Evolutionary conservation across 2,113 vertebrate species (phyloP).

Genomic region (Harpagus bidentatus): DNA sequence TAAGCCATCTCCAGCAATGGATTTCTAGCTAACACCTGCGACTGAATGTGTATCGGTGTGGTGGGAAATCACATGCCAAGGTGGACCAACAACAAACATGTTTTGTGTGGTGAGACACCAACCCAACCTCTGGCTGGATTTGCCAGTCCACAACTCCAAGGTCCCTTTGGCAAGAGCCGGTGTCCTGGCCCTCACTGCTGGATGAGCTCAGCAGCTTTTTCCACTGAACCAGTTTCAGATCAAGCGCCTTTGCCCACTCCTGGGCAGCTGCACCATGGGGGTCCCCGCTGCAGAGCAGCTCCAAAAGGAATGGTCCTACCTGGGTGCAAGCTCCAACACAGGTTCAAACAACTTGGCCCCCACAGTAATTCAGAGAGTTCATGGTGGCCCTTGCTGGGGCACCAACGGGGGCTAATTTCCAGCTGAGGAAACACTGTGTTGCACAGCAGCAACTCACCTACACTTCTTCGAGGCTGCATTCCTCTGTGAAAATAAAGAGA

Average conservation of each 20-base stretch:
- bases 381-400: neutral
- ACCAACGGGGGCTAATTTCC: neutral
- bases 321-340: neutral
- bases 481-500: slow-evolving; percentile 18
- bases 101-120: neutral
- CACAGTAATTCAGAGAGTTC: neutral
- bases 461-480: neutral
- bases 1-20: neutral
- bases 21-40: neutral
- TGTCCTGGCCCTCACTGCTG: neutral
- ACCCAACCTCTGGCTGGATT: neutral
- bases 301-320: neutral
- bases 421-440: neutral
- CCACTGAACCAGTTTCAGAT: neutral
- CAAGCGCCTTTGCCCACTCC: accelerated
- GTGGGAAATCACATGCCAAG: neutral
- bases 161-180: accelerated
- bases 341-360: neutral
- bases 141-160: neutral
- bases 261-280: neutral
- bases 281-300: neutral
- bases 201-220: neutral
- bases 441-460: slow-evolving; percentile 26
- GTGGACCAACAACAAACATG: neutral
- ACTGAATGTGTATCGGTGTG: no score